Percentiles rank a stretch among this genome's conserved stretches.
Conservation (phyloP, 1,140 invertebrate species). For the Halesus radiatus region DNA sequence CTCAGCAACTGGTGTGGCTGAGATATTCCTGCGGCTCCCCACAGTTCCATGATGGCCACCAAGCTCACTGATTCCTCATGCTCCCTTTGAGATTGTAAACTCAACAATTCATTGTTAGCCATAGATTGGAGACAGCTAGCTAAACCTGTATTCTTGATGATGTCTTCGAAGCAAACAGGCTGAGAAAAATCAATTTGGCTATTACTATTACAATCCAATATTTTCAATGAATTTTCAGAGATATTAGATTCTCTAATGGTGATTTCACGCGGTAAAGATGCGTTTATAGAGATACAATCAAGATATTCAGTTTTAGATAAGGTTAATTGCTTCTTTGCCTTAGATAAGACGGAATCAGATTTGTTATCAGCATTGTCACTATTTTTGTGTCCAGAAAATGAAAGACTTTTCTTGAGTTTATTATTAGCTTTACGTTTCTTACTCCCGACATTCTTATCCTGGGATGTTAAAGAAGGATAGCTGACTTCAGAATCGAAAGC, state of each 20-base stretch:
- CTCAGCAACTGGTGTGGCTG: slow-evolving; percentile 75
- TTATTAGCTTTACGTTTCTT: slow-evolving; percentile 42
- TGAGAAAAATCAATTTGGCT: background rate
- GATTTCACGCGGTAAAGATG: background rate
- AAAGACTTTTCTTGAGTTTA: slow-evolving; percentile 40
- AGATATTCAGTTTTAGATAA: slow-evolving; percentile 28
- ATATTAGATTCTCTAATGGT: background rate
- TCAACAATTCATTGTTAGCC: slow-evolving; percentile 6
- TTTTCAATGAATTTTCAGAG: background rate
- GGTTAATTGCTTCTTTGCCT: slow-evolving; percentile 18
- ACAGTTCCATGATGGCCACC: slow-evolving; percentile 77
- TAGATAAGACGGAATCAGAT: slow-evolving; percentile 14
- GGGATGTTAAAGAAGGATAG: background rate
- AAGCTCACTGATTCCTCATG: slow-evolving; percentile 40
- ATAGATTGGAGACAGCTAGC: slow-evolving; percentile 25
- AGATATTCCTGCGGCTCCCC: slow-evolving; percentile 79
- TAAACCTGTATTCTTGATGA: slow-evolving; percentile 24
- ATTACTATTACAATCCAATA: slow-evolving; percentile 29
- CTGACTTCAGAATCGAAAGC: slow-evolving; percentile 9
- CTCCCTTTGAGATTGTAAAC: background rate
- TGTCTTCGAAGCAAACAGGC: slow-evolving; percentile 13
- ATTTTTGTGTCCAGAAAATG: slow-evolving; percentile 21
- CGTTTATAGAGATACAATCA: slow-evolving; percentile 3
- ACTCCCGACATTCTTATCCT: slow-evolving; percentile 18
- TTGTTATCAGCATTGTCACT: slow-evolving; percentile 6